These are phyloP conservation scores for Idris sp. DNA, from an alignment of 1,140 invertebrate genomes.

Conservation along the genomic window DNA sequence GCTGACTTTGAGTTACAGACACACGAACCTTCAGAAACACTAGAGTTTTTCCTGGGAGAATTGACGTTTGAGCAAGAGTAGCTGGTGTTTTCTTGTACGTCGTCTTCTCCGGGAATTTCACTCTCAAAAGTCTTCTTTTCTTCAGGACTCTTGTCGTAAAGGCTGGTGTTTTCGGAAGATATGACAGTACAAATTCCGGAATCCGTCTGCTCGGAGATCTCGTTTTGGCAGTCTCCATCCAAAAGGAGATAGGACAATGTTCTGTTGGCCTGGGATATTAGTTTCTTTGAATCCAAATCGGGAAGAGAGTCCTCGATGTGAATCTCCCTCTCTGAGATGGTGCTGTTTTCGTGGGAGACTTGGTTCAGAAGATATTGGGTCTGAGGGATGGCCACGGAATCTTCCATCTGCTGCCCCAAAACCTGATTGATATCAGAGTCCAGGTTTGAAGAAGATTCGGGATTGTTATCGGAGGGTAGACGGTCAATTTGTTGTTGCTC, in stretches of 20 bases:
- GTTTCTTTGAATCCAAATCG: conserved; percentile 77
- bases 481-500: conserved; percentile 27
- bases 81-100: conserved; percentile 70
- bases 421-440: conserved; percentile 19
- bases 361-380: conserved; percentile 75
- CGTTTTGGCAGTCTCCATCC: conserved; percentile 74
- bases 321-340: conserved; percentile 65
- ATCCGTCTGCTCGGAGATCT: conserved; percentile 81
- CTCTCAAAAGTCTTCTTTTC: conserved; percentile 73
- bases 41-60: conserved; percentile 68
- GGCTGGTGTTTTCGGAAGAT: conserved; percentile 82
- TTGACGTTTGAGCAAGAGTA: conserved; percentile 74
- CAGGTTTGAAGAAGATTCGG: conserved; percentile 4
- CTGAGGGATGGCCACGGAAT: conserved; percentile 67
- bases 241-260: conserved; percentile 81
- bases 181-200: conserved; percentile 83
- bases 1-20: conserved; percentile 63
- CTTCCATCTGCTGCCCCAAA: conserved; percentile 8
- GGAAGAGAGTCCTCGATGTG: conserved; percentile 77
- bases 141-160: conserved; percentile 78
- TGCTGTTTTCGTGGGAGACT: conserved; percentile 70
- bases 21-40: conserved; percentile 66
- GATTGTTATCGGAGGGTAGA: too few relatives aligned
- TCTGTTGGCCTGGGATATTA: conserved; percentile 83
- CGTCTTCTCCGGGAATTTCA: conserved; percentile 64